Conservation (phyloP, 2,888 invertebrate species). For the Hybos culiciformis region DNA sequence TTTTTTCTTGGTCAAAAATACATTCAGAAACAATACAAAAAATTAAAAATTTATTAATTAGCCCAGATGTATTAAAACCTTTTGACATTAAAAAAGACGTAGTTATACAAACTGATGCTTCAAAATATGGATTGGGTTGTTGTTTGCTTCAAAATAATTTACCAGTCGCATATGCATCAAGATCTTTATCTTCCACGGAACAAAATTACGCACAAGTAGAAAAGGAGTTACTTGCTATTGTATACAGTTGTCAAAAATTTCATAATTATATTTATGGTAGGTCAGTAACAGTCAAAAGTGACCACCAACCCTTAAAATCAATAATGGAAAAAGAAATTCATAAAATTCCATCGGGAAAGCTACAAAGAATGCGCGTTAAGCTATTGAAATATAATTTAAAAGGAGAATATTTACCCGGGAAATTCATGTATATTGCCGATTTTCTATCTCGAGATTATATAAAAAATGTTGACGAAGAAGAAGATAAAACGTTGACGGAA, state of each 20-base stretch:
- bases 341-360: conserved; percentile 9
- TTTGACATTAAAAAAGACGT: conserved; percentile 12
- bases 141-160: conserved; percentile 13
- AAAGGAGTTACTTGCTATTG: conserved; percentile 15
- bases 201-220: conserved; percentile 13
- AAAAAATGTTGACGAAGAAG: no score
- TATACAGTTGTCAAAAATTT: conserved; percentile 13
- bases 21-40: conserved; percentile 8
- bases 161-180: conserved; percentile 13
- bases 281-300: conserved; percentile 8
- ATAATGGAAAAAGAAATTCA: conserved; percentile 12
- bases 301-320: conserved; percentile 12
- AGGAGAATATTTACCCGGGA: conserved; percentile 9
- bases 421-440: no score
- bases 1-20: conserved; percentile 7
- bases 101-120: conserved; percentile 13
- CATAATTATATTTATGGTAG: conserved; percentile 14
- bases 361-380: conserved; percentile 13
- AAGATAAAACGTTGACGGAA: no score
- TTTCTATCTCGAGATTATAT: no score
- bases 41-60: conserved; percentile 10
- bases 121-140: conserved; percentile 12
- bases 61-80: conserved; percentile 4
- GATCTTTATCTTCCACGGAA: conserved; percentile 11
- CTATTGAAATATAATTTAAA: conserved; percentile 12